Conservation (phyloP, 2,888 invertebrate genomes). For the Euphydryas editha region DNA sequence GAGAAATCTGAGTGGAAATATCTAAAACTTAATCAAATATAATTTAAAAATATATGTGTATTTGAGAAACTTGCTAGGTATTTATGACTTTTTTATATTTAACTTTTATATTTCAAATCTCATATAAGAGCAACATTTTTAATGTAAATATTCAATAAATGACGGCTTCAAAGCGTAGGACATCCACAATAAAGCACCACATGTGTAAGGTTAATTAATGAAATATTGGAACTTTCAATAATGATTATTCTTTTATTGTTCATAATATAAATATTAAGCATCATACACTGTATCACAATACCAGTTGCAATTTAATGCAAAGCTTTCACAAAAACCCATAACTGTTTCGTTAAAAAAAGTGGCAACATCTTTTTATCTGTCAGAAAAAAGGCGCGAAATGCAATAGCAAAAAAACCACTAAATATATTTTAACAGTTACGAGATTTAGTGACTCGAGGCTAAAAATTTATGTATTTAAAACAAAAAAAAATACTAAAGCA, state of each 20-base stretch:
- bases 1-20: neutral
- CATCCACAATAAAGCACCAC: conserved; percentile 30
- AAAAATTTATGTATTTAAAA: conserved; percentile 22
- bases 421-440: conserved; percentile 35
- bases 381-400: neutral
- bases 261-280: conserved; percentile 77
- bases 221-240: conserved; percentile 69
- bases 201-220: conserved; percentile 66
- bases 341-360: conserved; percentile 46
- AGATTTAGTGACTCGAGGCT: conserved; percentile 31
- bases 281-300: conserved; percentile 80
- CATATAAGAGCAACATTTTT: neutral
- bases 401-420: conserved; percentile 1
- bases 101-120: neutral
- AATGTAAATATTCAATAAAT: conserved; percentile 2
- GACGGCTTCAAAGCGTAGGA: conserved; percentile 18
- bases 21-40: neutral
- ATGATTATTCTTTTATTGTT: conserved; percentile 76
- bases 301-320: conserved; percentile 56
- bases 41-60: neutral
- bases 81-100: neutral
- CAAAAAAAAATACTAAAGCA: conserved; percentile 56
- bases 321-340: conserved; percentile 59
- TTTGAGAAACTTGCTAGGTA: neutral
- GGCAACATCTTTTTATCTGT: conserved; percentile 15